These are phyloP conservation scores for Lepidurus couesii DNA, from an alignment of 1,140 invertebrate species.

Conservation along the genomic window DNA sequence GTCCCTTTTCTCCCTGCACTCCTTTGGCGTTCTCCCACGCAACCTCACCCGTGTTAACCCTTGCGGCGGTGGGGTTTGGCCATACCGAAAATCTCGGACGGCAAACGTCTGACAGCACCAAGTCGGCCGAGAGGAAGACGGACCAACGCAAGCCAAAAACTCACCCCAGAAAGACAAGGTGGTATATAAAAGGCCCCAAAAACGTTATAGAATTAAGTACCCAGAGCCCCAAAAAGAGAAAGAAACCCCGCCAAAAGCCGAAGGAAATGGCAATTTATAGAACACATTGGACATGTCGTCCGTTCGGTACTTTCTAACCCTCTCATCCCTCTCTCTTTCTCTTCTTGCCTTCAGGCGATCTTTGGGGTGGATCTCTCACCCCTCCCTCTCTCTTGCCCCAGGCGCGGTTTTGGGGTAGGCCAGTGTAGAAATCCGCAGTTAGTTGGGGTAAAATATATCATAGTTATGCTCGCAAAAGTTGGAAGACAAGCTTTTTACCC, in stretches of 20 bases:
- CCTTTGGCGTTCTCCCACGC: neutral
- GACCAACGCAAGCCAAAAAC: too few relatives aligned
- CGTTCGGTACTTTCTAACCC: neutral
- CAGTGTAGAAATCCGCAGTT: too few relatives aligned
- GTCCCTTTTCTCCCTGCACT: neutral
- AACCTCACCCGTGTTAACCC: neutral
- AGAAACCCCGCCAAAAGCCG: neutral
- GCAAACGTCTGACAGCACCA: too few relatives aligned
- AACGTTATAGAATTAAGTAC: conserved; percentile 1
- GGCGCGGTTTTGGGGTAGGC: too few relatives aligned
- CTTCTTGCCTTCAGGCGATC: too few relatives aligned
- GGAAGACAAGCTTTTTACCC: neutral
- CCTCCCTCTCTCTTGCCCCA: too few relatives aligned
- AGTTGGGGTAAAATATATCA: too few relatives aligned
- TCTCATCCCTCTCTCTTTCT: too few relatives aligned
- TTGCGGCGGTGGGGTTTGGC: neutral
- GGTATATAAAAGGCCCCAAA: neutral
- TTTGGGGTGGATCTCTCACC: too few relatives aligned
- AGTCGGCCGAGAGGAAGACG: too few relatives aligned
- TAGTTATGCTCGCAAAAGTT: neutral
- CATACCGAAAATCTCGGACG: too few relatives aligned
- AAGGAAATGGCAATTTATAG: conserved; percentile 11
- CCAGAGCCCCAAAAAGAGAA: neutral
- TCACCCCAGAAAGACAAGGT: too few relatives aligned
- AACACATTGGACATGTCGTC: neutral